phyloP scores from a whole-genome alignment of 2,113 vertebrate genomes.

The Channa argus region DNA sequence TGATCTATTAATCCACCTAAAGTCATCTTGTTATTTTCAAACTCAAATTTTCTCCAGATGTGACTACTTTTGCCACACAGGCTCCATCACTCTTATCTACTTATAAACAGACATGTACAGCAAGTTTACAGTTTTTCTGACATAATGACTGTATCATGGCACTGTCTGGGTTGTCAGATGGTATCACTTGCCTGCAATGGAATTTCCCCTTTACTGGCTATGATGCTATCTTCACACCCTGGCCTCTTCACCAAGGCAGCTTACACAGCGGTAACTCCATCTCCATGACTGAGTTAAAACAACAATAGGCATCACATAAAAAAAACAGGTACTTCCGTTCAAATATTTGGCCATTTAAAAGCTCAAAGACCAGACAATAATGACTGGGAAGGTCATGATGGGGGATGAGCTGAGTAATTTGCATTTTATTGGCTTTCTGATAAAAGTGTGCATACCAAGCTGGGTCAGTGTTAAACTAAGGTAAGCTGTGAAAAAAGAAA shows the following conservation, averaged over 20 bases:
- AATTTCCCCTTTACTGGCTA: conserved; percentile 50
- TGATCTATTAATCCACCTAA: too few relatives aligned
- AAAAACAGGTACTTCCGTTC: conserved; percentile 55
- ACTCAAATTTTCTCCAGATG: conserved; percentile 38
- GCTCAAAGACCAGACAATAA: conserved; percentile 65
- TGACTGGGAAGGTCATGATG: conserved; percentile 16
- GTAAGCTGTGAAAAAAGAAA: conserved; percentile 18
- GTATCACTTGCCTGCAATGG: conserved; percentile 48
- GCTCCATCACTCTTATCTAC: conserved; percentile 7
- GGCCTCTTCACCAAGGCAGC: conserved; percentile 50
- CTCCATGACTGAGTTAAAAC: conserved; percentile 79
- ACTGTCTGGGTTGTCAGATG: conserved; percentile 49
- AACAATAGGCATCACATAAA: conserved; percentile 75
- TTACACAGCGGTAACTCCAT: conserved; percentile 70
- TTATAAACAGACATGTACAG: conserved; percentile 28
- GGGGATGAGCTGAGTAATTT: conserved; percentile 36
- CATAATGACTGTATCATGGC: conserved; percentile 40
- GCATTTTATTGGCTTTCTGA: conserved; percentile 59
- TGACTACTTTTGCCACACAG: conserved; percentile 6
- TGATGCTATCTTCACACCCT: conserved; percentile 60
- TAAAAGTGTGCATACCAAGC: conserved; percentile 46
- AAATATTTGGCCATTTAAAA: conserved; percentile 67
- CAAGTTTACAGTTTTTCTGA: conserved; percentile 2
- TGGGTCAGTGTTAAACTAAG: conserved; percentile 17
- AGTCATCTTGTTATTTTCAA: neutral